Evolutionary conservation across 2,113 vertebrate species (phyloP), one percentile per base, ranked within the genome.

Genomic region (Tinamus guttatus): DNA sequence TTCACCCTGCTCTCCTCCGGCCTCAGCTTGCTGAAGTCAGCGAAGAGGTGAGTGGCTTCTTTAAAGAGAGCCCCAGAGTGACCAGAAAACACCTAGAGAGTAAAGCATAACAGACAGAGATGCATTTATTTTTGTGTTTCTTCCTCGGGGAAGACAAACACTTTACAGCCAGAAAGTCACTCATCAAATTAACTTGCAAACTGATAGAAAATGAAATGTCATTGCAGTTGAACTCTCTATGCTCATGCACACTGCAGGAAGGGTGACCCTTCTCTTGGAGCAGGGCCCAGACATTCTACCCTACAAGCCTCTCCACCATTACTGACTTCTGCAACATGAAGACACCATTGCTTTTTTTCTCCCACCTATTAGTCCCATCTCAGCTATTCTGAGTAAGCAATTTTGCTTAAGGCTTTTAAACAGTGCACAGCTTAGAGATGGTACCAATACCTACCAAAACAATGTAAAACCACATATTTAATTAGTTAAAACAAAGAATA

Each of bases 31-130:
- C 95, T 98, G 73, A 99, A 98, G 96, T 99, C 99, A 81, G 98
- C 99, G 85, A 99, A 99, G 78, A 99, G 97, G 84, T 99, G 99
- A 64, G 99, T 99, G 2, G 98, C 97, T 81, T 99, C 99, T 96
- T 97, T 98, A 96, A 99, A 99, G 60, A 98, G 65, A 60, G 98
- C 92, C 0, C 95, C 76, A 28, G 98, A 98, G 81, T 99, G 98
- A 77, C 98, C 98, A 47, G 98, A 90, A 80, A 99, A 96, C 11
- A 99, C 99, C 99, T 99, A 94, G 24, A 60, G 34, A 85, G 74
- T 32, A 63, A 88, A 84, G 85, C 28, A 76, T 1, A 0, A 77
- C 12, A 74, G 76, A 56, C 3, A 20, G 13, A 34, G 85, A 25
- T 1, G 1, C 78, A 47, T 77, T 84, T 22, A 71, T 19, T 56